These are phyloP conservation scores for Chloroceryle amazona DNA, from an alignment of 2,797 vertebrate species.

Conservation along the genomic window DNA sequence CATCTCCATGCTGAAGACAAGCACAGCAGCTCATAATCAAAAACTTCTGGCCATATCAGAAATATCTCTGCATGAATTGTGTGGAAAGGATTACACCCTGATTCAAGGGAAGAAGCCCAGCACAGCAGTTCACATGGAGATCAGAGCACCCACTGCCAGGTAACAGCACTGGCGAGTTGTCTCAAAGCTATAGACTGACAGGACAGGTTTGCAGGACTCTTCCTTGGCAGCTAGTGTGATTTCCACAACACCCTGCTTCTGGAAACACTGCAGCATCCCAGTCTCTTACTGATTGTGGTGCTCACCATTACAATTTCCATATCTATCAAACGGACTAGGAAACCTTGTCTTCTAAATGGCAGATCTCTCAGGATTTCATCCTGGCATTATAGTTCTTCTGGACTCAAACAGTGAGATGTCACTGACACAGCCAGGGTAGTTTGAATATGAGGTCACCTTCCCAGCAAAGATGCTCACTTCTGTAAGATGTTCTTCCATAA, in stretches of 20 bases:
- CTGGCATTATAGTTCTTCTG: not conserved
- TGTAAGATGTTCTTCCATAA: not conserved
- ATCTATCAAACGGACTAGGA: not conserved
- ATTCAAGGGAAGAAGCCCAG: not conserved
- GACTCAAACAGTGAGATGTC: not conserved
- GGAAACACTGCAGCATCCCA: not conserved
- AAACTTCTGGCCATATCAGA: not conserved
- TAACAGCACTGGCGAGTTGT: not conserved
- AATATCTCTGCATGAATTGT: not conserved
- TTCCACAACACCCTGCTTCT: not conserved
- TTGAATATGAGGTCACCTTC: not conserved
- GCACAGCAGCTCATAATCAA: not conserved
- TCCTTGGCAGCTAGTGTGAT: not conserved
- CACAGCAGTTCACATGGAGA: not conserved
- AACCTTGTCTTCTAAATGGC: not conserved
- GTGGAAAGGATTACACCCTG: not conserved
- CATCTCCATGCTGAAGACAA: not conserved
- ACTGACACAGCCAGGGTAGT: not conserved
- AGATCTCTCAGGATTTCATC: not conserved
- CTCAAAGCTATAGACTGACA: not conserved
- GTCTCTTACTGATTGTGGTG: not conserved
- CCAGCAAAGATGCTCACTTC: not conserved
- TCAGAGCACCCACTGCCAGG: not conserved
- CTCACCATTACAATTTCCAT: not conserved
- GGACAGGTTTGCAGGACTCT: not conserved